Base-by-base conservation (phyloP, 2,113 vertebrate genomes). In the Mormyrus lacerda region DNA sequence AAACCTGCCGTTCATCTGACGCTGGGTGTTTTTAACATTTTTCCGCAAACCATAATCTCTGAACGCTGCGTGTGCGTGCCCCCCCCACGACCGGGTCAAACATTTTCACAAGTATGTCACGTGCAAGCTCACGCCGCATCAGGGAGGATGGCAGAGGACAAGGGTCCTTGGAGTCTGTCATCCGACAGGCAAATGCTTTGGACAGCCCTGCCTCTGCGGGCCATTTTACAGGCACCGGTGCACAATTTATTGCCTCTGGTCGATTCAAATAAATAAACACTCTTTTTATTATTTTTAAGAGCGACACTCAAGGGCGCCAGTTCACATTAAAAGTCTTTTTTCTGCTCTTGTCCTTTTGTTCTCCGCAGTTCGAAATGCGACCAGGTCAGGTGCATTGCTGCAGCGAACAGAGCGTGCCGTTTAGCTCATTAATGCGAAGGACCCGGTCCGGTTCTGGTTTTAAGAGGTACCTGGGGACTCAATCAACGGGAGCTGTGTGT, bases 401-500 rank as follows among this genome's bases (percentile, higher is more conserved):
- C 44, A 24, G 39, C 21, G 3, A 79, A 79, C 31, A 79, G 24
- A 45, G 44, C 10, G 21, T 84, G 44, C 35, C 19, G 42, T 44
- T 11, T 24, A 44, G 39, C 44, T 45, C 39, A 44, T 44, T 47
- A n/a, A 44, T 47, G 44, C 19, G 21, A 21, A 44, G 19, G 76
- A 44, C 76, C 82, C 5, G 82, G 82, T 92, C 87, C 88, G 90
- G 85, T 92, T 47, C 89, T 87, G 92, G 51, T 91, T 92, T 79
- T 88, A 89, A 89, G 92, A 92, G 91, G 91, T 93, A 91, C 92
- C 90, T 88, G 85, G 92, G 92, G 93, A 91, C 90, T 92, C 89
- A 92, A 93, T 94, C 93, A 93, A 93, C 93, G 92, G 93, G 92
- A 93, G 90, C 92, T 92, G 91, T 93, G 94, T 93, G 93, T 92